Percentiles rank a stretch among this genome's conserved stretches.
These are phyloP conservation scores for Hemicordylus capensis DNA, from an alignment of 2,113 vertebrate genomes.

Conservation along the genomic window DNA sequence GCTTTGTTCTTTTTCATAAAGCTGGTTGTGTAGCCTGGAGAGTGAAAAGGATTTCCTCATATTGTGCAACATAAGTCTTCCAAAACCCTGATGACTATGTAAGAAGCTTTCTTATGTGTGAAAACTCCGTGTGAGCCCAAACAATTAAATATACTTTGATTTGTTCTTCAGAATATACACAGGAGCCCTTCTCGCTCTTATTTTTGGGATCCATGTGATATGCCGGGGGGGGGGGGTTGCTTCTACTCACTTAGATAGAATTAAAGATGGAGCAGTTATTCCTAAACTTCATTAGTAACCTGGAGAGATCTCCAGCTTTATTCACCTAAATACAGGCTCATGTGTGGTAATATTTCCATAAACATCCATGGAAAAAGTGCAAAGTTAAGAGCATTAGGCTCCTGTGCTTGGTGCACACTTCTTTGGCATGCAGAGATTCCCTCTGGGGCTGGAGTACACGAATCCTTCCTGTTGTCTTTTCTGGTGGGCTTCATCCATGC, in stretches of 20 bases:
- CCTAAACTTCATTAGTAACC: neutral
- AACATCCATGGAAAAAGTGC: neutral
- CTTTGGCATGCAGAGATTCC: too few relatives aligned
- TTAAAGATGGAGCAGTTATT: neutral
- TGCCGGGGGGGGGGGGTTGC: neutral
- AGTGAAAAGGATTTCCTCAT: slow-evolving; percentile 34
- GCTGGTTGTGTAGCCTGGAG: slow-evolving; percentile 17
- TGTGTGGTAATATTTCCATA: neutral
- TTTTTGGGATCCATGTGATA: neutral
- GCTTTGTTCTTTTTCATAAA: slow-evolving; percentile 6
- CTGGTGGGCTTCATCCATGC: neutral
- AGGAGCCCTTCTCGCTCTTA: neutral
- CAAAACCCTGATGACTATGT: neutral
- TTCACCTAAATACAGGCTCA: neutral
- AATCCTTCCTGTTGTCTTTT: neutral
- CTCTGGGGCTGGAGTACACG: neutral
- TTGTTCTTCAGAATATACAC: neutral
- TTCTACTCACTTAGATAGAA: neutral
- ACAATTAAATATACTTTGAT: accelerated
- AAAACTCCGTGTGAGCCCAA: neutral
- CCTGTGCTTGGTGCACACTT: neutral
- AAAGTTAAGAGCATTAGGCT: neutral
- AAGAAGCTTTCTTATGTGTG: slow-evolving; percentile 14
- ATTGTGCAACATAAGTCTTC: slow-evolving; percentile 12
- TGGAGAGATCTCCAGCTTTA: neutral